These are phyloP conservation scores for Dipodomys merriami DNA, from an alignment of 2,113 vertebrate genomes.

Conservation along the genomic window DNA sequence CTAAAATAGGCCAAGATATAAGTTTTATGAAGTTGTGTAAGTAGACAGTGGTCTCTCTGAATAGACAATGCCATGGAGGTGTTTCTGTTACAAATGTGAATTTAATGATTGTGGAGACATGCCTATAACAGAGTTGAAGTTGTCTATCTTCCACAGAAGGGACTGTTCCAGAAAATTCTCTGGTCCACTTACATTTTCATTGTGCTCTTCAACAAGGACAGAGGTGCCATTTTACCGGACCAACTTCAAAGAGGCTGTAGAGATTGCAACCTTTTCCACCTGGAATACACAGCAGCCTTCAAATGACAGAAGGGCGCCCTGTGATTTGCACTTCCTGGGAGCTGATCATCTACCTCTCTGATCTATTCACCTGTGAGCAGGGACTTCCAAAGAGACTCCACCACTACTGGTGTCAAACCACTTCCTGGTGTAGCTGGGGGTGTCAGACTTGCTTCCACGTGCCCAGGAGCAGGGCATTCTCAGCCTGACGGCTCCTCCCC, in stretches of 20 bases:
- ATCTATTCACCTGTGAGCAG: neutral
- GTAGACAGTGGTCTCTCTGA: neutral
- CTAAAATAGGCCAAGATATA: neutral
- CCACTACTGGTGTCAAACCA: too few species aligned
- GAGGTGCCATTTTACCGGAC: neutral
- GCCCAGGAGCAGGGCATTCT: neutral
- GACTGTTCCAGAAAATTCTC: accelerated
- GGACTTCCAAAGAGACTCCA: neutral
- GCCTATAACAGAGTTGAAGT: neutral
- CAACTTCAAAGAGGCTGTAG: neutral
- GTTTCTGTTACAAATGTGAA: neutral
- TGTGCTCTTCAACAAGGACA: neutral
- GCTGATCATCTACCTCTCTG: too few species aligned
- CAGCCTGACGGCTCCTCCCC: neutral
- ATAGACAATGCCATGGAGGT: neutral
- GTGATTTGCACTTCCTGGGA: neutral
- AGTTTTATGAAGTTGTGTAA: neutral
- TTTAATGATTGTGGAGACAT: accelerated
- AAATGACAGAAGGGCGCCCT: neutral
- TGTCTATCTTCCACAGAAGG: neutral
- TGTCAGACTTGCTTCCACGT: neutral
- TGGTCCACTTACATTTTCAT: neutral
- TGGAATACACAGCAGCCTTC: neutral
- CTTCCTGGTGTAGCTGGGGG: neutral
- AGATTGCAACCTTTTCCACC: neutral